Evolutionary conservation across 2,888 invertebrate genomes (phyloP).

Genomic region (Nomada goodeniana): DNA sequence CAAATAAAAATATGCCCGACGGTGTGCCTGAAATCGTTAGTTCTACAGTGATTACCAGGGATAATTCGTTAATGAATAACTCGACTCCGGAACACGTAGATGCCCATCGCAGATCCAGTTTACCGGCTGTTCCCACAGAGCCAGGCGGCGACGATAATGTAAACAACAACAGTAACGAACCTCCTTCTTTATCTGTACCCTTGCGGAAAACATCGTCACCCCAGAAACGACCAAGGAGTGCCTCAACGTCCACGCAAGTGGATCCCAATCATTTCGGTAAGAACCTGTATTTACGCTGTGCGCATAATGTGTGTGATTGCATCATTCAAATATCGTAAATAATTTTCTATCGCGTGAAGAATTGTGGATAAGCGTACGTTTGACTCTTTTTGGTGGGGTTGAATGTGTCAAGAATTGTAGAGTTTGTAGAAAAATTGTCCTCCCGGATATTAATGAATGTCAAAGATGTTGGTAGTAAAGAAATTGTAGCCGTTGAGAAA

Average conservation of each 20-base stretch:
- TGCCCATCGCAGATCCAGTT: conserved; percentile 86
- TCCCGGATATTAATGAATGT: too few species aligned
- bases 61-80: conserved; percentile 76
- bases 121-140: conserved; percentile 85
- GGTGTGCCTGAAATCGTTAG: conserved; percentile 83
- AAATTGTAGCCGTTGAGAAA: too few species aligned
- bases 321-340: too few species aligned
- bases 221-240: conserved; percentile 90
- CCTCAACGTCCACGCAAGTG: conserved; percentile 93
- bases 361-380: too few species aligned
- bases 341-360: too few species aligned
- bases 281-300: neutral
- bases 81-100: conserved; percentile 80
- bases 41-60: conserved; percentile 79
- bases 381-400: too few species aligned
- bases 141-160: conserved; percentile 74
- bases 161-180: conserved; percentile 79
- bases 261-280: conserved; percentile 94
- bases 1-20: conserved; percentile 85
- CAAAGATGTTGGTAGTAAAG: too few species aligned
- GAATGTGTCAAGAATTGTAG: too few species aligned
- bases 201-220: conserved; percentile 85
- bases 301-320: too few species aligned
- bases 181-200: conserved; percentile 81
- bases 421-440: too few species aligned